These are phyloP conservation scores for Microtus pennsylvanicus DNA, from an alignment of 2,113 vertebrate species.

Conservation along the genomic window DNA sequence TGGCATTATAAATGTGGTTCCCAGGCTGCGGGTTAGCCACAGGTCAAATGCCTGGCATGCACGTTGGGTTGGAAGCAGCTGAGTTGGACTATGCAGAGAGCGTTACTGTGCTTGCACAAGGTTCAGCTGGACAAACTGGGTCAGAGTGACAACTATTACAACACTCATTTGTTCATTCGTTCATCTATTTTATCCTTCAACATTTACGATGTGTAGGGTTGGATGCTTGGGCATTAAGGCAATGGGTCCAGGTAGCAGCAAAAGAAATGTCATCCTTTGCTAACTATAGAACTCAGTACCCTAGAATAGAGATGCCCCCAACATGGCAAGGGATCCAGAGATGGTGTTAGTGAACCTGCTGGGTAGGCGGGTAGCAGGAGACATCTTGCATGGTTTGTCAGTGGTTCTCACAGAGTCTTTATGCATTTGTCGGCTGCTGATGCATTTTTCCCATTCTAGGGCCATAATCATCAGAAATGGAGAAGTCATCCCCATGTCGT, in stretches of 20 bases:
- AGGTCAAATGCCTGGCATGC: background rate
- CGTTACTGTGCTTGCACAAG: background rate
- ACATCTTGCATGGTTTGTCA: background rate
- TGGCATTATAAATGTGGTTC: background rate
- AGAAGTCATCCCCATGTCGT: constrained; percentile 96
- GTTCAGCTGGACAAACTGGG: background rate
- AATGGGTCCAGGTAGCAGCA: background rate
- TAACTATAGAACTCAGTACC: background rate
- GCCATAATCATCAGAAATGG: constrained; percentile 95
- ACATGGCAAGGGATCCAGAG: background rate
- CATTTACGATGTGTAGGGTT: background rate
- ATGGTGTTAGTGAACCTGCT: background rate
- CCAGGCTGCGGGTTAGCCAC: background rate
- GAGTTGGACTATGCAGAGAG: background rate
- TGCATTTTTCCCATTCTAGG: constrained; percentile 87
- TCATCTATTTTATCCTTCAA: background rate
- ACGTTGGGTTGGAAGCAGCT: background rate
- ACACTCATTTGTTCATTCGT: background rate
- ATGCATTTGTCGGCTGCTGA: constrained; percentile 27
- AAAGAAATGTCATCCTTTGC: background rate
- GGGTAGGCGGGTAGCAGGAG: background rate
- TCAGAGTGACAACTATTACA: background rate
- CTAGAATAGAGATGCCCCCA: background rate
- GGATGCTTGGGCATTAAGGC: background rate
- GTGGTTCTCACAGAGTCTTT: background rate